These are phyloP conservation scores for Knipowitschia caucasica DNA, from an alignment of 2,797 vertebrate genomes.

Conservation along the genomic window DNA sequence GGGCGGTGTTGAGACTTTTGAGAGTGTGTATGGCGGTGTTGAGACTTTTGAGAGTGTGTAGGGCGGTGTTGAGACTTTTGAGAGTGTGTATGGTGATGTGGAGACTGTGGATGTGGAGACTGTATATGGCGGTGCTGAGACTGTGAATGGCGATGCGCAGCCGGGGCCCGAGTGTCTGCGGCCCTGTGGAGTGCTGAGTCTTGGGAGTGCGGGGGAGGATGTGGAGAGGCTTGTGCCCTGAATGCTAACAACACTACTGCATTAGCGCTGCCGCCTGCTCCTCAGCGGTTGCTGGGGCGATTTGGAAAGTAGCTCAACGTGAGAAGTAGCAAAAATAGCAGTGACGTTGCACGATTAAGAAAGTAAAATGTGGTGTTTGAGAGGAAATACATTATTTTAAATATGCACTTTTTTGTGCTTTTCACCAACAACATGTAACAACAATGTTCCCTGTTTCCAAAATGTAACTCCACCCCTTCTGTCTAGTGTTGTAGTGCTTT, in stretches of 20 bases:
- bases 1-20: no score
- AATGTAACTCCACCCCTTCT: no score
- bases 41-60: slow-evolving; percentile 4
- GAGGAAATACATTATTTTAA: no score
- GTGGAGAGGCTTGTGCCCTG: slow-evolving; percentile 41
- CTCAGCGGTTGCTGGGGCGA: slow-evolving; percentile 35
- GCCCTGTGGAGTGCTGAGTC: slow-evolving; percentile 55
- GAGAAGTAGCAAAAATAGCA: slow-evolving; percentile 23
- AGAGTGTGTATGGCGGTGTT: slow-evolving; percentile 27
- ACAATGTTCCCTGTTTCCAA: no score
- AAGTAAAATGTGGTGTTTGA: slow-evolving; percentile 10
- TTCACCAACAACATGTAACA: no score
- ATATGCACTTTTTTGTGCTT: no score
- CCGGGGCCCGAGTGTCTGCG: slow-evolving; percentile 36
- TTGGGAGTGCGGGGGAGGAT: slow-evolving; percentile 48
- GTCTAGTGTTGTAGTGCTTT: no score
- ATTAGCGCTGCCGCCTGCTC: slow-evolving; percentile 20
- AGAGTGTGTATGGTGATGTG: slow-evolving; percentile 18
- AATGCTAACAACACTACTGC: slow-evolving; percentile 50
- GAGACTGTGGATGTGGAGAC: no score
- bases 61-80: no score
- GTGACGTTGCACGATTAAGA: slow-evolving; percentile 33
- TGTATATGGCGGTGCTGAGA: no score
- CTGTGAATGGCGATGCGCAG: no score
- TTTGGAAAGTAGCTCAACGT: slow-evolving; percentile 22